These are phyloP conservation scores for Pteruthius melanotis DNA, from an alignment of 2,113 vertebrate genomes.

Conservation along the genomic window DNA sequence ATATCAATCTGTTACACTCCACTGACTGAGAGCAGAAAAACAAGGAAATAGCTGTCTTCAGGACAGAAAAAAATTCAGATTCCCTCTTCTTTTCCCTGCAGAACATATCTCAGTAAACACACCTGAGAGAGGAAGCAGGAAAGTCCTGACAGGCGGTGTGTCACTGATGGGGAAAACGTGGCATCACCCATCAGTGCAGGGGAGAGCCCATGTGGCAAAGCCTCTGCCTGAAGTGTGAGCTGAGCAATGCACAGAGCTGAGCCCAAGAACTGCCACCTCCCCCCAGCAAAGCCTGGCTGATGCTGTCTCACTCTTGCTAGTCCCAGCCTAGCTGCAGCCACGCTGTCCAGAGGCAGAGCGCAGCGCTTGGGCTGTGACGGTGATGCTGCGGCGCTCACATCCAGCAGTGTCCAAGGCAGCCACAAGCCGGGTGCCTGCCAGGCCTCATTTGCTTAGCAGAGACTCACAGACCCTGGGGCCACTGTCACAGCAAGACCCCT, in stretches of 20 bases:
- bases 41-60: neutral
- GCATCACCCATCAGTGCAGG: rapidly evolving
- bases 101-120: neutral
- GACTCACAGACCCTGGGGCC: neutral
- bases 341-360: rapidly evolving
- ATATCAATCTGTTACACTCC: neutral
- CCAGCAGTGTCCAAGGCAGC: neutral
- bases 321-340: neutral
- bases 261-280: neutral
- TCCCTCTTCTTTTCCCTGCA: neutral
- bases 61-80: neutral
- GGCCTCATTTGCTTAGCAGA: neutral
- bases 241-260: neutral
- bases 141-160: neutral
- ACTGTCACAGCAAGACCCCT: neutral
- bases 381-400: neutral
- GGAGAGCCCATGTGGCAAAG: neutral
- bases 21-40: neutral
- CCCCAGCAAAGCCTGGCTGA: neutral
- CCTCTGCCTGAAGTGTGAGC: neutral
- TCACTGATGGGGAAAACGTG: neutral
- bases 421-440: neutral
- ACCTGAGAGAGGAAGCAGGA: neutral
- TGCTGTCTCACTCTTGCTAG: neutral
- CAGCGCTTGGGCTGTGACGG: rapidly evolving